Base-by-base conservation (phyloP, 2,113 vertebrate genomes). In the Toxostoma redivivum region DNA sequence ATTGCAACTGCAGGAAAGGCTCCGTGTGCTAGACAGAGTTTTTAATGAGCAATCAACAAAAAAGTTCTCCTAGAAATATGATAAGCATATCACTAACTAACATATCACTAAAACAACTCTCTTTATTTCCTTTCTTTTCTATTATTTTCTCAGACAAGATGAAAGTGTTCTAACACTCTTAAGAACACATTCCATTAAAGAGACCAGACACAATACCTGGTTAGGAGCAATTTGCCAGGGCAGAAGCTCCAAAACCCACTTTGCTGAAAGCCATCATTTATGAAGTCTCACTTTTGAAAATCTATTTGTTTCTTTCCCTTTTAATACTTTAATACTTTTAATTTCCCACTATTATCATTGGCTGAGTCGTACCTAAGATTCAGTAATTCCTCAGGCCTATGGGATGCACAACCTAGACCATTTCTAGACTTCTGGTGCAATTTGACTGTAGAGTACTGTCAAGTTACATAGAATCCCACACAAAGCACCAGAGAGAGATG, bases 141-240 rank as follows among this genome's bases (percentile, higher is more conserved):
- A 5, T 31, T 10, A 33, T 57, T 15, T 11, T 1, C 8, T 13
- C n/a, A 40, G 7, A 35, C 40, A 85, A 72, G 18, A 61, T 62
- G 5, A 70, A 87, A 50, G 7, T 45, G 14, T 57, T 89, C 33
- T 72, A 30, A 61, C 13, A 38, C 3, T 53, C 28, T 44, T 53
- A 92, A 45, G 56, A 74, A 53, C 47, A 7, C 4, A 11, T 91
- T 81, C 33, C 15, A 15, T 71, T 84, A 64, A 58, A 83, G 54
- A 84, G 14, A 92, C 4, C 17, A 38, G 23, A n/a, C 12, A 50
- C 0, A 0, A 30, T 51, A 27, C 17, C 27, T 51, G 27, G 50
- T 73, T 33, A 72, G 21, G 15, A 15, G 69, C 7, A 45, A 65
- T 70, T 93, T 77, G 11, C 27, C 61, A 74, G 24, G 12, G 3